Evolutionary conservation across 2,888 invertebrate species (phyloP).

Genomic region (Pseudococcus jackbeardsleyi): DNA sequence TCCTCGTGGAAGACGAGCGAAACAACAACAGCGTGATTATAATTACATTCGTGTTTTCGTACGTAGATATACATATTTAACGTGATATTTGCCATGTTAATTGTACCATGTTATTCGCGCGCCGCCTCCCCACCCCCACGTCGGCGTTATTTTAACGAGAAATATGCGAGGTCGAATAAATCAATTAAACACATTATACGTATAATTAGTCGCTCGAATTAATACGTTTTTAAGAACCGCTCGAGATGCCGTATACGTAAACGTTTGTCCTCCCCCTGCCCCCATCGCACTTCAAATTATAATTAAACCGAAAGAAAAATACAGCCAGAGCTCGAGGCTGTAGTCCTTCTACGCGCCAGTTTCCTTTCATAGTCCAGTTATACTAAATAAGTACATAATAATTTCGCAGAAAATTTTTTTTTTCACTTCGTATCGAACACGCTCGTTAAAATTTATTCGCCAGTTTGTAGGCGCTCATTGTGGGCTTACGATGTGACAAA

Average conservation of each 20-base stretch:
- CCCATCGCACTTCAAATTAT: neutral
- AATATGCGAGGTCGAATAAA: conserved; percentile 37
- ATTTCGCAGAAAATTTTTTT: neutral
- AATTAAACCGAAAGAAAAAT: neutral
- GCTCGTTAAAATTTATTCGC: conserved; percentile 33
- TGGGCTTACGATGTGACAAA: conserved; percentile 6
- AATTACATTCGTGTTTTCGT: conserved; percentile 13
- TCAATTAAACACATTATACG: conserved; percentile 33
- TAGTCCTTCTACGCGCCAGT: neutral
- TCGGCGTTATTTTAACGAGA: neutral
- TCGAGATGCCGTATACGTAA: neutral
- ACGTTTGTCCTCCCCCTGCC: neutral
- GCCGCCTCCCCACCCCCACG: neutral
- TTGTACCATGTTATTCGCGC: neutral
- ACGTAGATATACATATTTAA: neutral
- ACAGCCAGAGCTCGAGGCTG: neutral
- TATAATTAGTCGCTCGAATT: conserved; percentile 23
- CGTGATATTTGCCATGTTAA: neutral
- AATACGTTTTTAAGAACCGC: conserved; percentile 9
- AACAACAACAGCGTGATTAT: conserved; percentile 1
- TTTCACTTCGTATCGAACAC: neutral
- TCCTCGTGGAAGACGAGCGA: neutral
- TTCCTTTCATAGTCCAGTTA: neutral
- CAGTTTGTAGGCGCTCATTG: neutral
- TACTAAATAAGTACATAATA: neutral